A percentile compares a stretch with the other conserved stretches of the same genome.
Conservation (phyloP, 2,113 vertebrate genomes). For the Camarhynchus parvulus region DNA sequence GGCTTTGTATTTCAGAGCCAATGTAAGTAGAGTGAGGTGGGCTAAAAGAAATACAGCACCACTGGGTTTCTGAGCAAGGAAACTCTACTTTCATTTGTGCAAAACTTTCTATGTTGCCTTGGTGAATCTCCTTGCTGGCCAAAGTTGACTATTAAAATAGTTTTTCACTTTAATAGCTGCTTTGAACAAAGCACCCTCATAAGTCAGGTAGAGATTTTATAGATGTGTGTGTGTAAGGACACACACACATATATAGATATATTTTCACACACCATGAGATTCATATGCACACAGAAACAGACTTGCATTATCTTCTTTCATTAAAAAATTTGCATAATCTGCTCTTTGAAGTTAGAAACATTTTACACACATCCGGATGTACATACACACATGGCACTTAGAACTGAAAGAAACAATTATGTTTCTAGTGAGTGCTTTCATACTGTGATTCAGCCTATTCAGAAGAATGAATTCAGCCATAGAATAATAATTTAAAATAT, state of each 20-base stretch:
- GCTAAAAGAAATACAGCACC: slow-evolving; percentile 19
- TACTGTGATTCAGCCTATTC: neutral
- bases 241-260: neutral
- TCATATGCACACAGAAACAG: neutral
- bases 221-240: neutral
- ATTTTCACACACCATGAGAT: neutral
- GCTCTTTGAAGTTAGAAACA: neutral
- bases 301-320: neutral
- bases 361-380: neutral
- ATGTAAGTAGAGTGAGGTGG: neutral
- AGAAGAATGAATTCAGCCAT: neutral
- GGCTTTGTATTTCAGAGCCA: neutral
- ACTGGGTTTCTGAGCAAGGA: neutral
- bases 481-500: neutral
- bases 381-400: neutral
- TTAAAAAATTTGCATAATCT: neutral
- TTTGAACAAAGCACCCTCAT: slow-evolving; percentile 16
- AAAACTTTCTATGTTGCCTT: slow-evolving; percentile 30
- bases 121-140: neutral
- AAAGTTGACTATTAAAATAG: slow-evolving; percentile 1
- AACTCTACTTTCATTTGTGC: neutral
- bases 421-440: neutral
- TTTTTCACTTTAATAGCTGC: neutral
- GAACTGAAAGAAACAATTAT: neutral
- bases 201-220: neutral